A percentile compares a stretch with the other conserved stretches of the same genome.
Conservation (phyloP, 1,140 invertebrate species). For the Centruroides sculpturatus region DNA sequence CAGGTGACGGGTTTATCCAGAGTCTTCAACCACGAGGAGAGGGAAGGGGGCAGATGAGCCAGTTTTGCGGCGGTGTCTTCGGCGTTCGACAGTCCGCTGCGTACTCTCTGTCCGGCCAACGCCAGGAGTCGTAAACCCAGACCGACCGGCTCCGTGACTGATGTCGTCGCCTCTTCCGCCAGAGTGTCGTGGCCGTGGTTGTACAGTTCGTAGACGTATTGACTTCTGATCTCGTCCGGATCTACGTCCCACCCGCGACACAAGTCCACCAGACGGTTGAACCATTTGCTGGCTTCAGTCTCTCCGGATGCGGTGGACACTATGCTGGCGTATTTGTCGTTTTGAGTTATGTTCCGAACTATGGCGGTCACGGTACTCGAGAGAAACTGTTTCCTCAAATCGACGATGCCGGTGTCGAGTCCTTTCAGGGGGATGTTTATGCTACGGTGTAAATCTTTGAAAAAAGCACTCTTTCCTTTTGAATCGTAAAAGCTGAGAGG, state of each 20-base stretch:
- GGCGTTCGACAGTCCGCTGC: slow-evolving; percentile 41
- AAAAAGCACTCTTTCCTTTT: slow-evolving; percentile 37
- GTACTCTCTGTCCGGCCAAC: slow-evolving; percentile 54
- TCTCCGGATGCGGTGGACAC: slow-evolving; percentile 5
- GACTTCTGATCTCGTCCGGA: slow-evolving; percentile 52
- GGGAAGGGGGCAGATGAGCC: slow-evolving; percentile 46
- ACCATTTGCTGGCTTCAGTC: slow-evolving; percentile 12
- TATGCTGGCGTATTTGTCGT: slow-evolving; percentile 16
- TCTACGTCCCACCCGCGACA: slow-evolving; percentile 66
- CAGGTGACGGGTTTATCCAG: slow-evolving; percentile 28
- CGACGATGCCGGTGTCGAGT: slow-evolving; percentile 25
- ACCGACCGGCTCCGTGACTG: slow-evolving; percentile 45
- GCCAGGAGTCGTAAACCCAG: slow-evolving; percentile 49
- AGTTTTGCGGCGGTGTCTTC: slow-evolving; percentile 44
- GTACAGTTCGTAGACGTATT: slow-evolving; percentile 62
- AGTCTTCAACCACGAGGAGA: slow-evolving; percentile 51
- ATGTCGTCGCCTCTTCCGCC: slow-evolving; percentile 48
- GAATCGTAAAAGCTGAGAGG: slow-evolving; percentile 61
- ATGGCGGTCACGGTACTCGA: slow-evolving; percentile 27
- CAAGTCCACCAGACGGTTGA: slow-evolving; percentile 54
- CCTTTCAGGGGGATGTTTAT: slow-evolving; percentile 27
- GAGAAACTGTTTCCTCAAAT: slow-evolving; percentile 30
- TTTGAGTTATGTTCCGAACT: slow-evolving; percentile 18
- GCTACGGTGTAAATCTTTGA: slow-evolving; percentile 31
- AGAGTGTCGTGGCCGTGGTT: slow-evolving; percentile 55